phyloP scores from a whole-genome alignment of 2,888 invertebrate genomes.

The Molorchus minor region DNA sequence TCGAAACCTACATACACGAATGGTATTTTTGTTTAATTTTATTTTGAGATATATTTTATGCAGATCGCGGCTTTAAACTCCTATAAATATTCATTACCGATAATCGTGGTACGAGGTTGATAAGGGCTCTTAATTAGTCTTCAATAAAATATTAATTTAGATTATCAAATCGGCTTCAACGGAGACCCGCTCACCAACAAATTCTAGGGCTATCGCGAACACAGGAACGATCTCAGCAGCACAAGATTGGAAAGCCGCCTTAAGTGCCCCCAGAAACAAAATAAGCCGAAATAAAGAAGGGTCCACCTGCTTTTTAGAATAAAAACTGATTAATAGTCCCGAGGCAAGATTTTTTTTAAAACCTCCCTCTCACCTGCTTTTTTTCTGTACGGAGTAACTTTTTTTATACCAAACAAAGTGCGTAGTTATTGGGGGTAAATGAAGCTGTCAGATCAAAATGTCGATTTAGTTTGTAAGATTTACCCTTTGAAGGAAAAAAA shows the following conservation, averaged over 20 bases:
- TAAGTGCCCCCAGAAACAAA: conserved; percentile 37
- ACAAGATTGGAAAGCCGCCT: conserved; percentile 31
- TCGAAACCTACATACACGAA: background rate
- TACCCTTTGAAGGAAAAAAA: background rate
- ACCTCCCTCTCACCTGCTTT: conserved; percentile 30
- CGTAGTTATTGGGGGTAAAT: conserved; percentile 31
- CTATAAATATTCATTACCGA: conserved; percentile 53
- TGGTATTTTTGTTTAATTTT: background rate
- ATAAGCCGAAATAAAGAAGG: conserved; percentile 31
- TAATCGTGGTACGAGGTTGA: conserved; percentile 52
- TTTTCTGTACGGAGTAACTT: conserved; percentile 33
- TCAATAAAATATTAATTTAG: conserved; percentile 53
- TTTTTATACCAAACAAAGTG: conserved; percentile 30
- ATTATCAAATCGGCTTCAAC: conserved; percentile 41
- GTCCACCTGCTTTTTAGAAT: conserved; percentile 28
- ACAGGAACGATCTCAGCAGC: conserved; percentile 48
- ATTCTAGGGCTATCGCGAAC: conserved; percentile 48
- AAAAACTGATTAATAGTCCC: conserved; percentile 30
- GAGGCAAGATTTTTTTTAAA: conserved; percentile 13
- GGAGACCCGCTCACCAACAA: conserved; percentile 46
- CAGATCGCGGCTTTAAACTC: conserved; percentile 28
- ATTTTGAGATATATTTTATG: conserved; percentile 16
- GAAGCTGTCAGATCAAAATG: conserved; percentile 21
- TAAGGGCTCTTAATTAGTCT: conserved; percentile 54
- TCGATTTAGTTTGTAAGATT: background rate